Evolutionary conservation across 2,888 invertebrate genomes (phyloP).

Genomic region (Drosophila peninsularis): DNA sequence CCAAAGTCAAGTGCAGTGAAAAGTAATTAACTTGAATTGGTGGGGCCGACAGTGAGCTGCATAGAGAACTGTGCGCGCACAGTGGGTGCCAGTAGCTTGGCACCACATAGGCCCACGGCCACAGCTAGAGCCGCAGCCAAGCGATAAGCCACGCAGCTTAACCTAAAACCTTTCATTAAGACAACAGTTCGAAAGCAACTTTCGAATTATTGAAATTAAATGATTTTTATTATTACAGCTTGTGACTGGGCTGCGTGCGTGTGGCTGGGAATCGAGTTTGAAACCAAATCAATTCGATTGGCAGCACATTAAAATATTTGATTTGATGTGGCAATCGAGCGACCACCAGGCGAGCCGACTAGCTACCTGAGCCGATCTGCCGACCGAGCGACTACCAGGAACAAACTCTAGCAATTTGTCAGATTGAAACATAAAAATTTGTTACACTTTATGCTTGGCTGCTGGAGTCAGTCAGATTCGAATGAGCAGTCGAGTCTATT

Average conservation of each 20-base stretch:
- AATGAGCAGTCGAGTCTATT: constrained; percentile 46
- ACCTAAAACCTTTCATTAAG: constrained; percentile 63
- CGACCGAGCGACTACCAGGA: constrained; percentile 15
- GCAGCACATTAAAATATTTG: constrained; percentile 77
- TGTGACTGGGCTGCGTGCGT: constrained; percentile 17
- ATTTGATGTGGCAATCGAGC: constrained; percentile 54
- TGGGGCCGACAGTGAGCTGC: constrained; percentile 45
- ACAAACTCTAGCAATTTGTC: constrained; percentile 49
- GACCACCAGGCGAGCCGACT: constrained; percentile 65
- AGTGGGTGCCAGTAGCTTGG: constrained; percentile 52
- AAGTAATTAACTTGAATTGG: constrained; percentile 78
- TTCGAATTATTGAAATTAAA: constrained; percentile 76
- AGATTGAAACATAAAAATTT: constrained; percentile 78
- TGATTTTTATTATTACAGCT: constrained; percentile 63
- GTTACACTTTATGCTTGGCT: constrained; percentile 67
- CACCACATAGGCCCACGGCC: constrained; percentile 26
- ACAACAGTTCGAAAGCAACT: constrained; percentile 57
- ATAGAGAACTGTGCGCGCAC: constrained; percentile 51
- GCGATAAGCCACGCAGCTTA: constrained; percentile 58
- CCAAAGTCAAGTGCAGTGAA: constrained; percentile 80
- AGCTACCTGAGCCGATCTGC: constrained; percentile 27
- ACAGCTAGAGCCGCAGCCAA: constrained; percentile 19
- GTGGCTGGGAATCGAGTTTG: constrained; percentile 42
- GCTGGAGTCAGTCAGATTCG: constrained; percentile 19
- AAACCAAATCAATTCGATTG: constrained; percentile 72